phyloP scores from a whole-genome alignment of 2,888 invertebrate species.

The Dicroscelio sp. region DNA sequence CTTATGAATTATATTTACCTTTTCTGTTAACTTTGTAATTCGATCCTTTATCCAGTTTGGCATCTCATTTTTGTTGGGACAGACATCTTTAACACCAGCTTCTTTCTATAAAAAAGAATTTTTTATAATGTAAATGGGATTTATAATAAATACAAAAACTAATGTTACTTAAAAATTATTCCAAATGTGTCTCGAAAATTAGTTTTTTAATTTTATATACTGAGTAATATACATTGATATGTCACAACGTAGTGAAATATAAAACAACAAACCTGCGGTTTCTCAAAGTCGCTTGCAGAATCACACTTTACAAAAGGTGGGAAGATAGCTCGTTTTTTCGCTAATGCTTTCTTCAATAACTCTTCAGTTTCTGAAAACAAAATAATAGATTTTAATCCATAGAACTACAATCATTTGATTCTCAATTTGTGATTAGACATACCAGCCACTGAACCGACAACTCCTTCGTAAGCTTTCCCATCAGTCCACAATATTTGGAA shows the following conservation, averaged over 20 bases:
- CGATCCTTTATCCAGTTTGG: neutral
- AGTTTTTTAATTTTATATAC: too few species aligned
- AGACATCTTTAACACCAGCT: neutral
- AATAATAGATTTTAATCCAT: neutral
- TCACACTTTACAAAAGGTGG: constrained; percentile 34
- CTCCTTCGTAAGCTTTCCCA: constrained; percentile 23
- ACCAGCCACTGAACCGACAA: constrained; percentile 31
- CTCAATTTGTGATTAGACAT: neutral
- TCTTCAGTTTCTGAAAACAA: constrained; percentile 15
- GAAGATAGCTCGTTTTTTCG: constrained; percentile 14
- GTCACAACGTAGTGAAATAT: neutral
- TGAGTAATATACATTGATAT: neutral
- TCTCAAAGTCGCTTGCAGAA: constrained; percentile 39
- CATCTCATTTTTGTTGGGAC: neutral
- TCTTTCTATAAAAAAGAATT: neutral
- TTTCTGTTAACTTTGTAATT: neutral
- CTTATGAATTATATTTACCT: neutral
- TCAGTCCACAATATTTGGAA: constrained; percentile 32
- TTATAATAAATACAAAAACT: too few species aligned
- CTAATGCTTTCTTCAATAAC: neutral
- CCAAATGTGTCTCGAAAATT: neutral
- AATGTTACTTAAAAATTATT: too few species aligned
- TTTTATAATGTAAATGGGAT: neutral
- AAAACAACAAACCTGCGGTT: neutral
- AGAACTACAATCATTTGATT: neutral